These are phyloP conservation scores for Mus minutoides DNA, from an alignment of 2,797 vertebrate species.

Conservation along the genomic window DNA sequence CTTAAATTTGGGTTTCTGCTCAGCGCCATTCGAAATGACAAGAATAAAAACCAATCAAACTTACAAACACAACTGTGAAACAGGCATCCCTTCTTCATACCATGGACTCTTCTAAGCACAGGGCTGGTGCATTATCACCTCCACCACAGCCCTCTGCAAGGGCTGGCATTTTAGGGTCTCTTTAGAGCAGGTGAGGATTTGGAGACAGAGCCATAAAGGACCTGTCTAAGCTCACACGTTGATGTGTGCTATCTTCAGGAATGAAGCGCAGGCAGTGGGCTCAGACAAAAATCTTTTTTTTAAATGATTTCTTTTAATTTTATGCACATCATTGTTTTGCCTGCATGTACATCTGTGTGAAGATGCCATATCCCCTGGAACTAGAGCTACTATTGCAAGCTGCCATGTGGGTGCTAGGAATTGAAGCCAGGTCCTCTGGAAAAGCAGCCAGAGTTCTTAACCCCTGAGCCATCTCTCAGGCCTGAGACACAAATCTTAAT, in stretches of 20 bases:
- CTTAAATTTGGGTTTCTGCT: not conserved
- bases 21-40: not conserved
- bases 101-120: not conserved
- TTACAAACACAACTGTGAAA: not conserved
- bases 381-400: too few species aligned
- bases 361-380: too few species aligned
- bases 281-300: not conserved
- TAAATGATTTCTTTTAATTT: not conserved
- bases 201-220: fast-evolving
- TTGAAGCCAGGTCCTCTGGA: too few species aligned
- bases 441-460: too few species aligned
- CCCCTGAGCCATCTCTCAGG: too few species aligned
- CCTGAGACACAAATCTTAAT: too few species aligned
- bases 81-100: not conserved
- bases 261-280: not conserved
- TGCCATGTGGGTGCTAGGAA: too few species aligned
- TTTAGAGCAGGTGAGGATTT: not conserved
- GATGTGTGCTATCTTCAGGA: not conserved
- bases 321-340: too few species aligned
- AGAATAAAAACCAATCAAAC: not conserved
- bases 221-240: not conserved
- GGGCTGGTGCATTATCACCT: not conserved
- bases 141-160: not conserved
- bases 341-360: too few species aligned
- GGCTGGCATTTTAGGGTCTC: not conserved